Base-by-base conservation (phyloP, 2,888 invertebrate species). In the Caenorhabditis sp. region DNA sequence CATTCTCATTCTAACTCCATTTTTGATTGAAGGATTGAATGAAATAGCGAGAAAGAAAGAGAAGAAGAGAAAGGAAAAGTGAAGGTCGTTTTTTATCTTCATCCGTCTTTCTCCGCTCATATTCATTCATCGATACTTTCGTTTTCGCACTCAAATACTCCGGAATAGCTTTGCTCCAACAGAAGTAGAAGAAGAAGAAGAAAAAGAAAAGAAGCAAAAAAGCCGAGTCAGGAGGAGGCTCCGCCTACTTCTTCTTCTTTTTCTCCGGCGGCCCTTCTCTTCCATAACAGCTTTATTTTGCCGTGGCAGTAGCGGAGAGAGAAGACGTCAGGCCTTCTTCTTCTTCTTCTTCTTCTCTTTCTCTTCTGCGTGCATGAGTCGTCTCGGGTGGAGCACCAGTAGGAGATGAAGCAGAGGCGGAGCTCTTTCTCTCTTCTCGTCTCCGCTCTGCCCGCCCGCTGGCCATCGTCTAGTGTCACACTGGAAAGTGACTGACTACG, bases 401-500 rank as follows among this genome's bases (percentile, higher is more conserved):
- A 52, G 59, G 43, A 70, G 70, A 52, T 52, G 43, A 48, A 45
- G 59, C 5, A 37, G 26, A 55, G 65, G 65, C 55, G 65, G 66
- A 48, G 55, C 56, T 72, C 43, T 46, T 37, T 24, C 39, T 41
- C 37, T 55, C 52, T 15, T 41, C 58, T 41, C 48, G 41, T 70
- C 53, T 48, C 37, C 27, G 41, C 37, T 62, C 52, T 41, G 41
- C 30, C 50, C 17, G 27, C 1, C 62, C 15, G 39, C 66, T 27
- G 66, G 46, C 66, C 56, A 58, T 56, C 58, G 56, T 66, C 66
- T 56, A 56, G 68, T 68, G 68, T 68, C 68, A 59, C 68, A 68
- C 58, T 50, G 65, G 58, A 68, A 68, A 68, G 66, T 68, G 66
- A 66, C 66, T 66, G 56, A 58, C 66, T 66, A 68, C 66, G 58